Percentiles rank a stretch among this genome's conserved stretches.
Conservation (phyloP, 2,797 vertebrate genomes). For the Mycteria americana region DNA sequence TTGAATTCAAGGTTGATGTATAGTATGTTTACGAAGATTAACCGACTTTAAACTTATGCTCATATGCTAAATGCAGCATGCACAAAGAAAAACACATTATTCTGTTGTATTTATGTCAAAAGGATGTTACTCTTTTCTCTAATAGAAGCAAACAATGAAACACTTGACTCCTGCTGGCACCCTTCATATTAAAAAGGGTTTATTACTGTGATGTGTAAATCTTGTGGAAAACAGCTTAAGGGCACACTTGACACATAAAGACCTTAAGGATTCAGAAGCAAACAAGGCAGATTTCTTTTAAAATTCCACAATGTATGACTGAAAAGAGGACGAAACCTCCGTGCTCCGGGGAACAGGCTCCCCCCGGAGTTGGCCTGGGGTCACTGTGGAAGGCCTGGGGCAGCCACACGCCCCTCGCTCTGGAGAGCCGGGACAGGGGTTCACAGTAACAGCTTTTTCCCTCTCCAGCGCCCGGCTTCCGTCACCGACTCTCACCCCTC, state of each 20-base stretch:
- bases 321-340: neutral
- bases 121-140: neutral
- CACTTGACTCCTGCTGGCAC: neutral
- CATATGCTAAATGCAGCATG: neutral
- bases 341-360: rapidly evolving
- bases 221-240: neutral
- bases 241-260: neutral
- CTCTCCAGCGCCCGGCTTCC: too few species aligned
- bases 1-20: neutral
- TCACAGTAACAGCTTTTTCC: rapidly evolving
- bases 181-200: neutral
- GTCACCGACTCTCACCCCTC: rapidly evolving
- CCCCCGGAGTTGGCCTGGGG: rapidly evolving
- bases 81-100: neutral
- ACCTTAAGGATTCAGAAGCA: neutral
- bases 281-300: neutral
- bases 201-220: neutral
- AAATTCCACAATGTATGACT: neutral
- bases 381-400: rapidly evolving
- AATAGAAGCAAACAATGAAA: neutral
- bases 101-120: neutral
- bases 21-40: neutral
- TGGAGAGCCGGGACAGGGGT: rapidly evolving
- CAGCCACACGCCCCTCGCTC: rapidly evolving
- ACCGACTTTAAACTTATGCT: neutral